Conservation (phyloP, 2,888 invertebrate genomes). For the Zaprionus lineosus region DNA sequence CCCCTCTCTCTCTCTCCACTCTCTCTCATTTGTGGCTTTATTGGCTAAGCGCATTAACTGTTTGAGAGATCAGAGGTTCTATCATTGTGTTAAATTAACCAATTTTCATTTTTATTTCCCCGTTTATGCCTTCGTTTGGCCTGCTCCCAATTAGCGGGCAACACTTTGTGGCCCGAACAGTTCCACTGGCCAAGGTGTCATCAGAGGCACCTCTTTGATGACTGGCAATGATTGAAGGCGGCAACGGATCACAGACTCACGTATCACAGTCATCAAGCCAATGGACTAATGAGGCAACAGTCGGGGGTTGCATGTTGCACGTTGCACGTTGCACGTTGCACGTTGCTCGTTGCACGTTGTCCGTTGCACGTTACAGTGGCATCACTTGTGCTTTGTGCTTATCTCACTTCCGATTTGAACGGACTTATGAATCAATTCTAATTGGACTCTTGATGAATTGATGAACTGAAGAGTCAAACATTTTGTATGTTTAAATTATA, state of each 20-base stretch:
- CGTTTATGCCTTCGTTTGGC: slow-evolving; percentile 8
- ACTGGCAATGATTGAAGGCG: slow-evolving; percentile 56
- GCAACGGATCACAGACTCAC: slow-evolving; percentile 23
- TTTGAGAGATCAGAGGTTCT: slow-evolving; percentile 41
- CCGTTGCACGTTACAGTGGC: background rate
- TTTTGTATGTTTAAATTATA: no score
- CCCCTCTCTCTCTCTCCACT: no score
- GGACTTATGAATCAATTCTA: slow-evolving; percentile 18
- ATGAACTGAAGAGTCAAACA: no score
- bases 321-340: background rate
- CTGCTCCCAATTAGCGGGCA: slow-evolving; percentile 54
- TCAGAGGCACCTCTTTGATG: slow-evolving; percentile 68
- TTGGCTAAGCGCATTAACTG: slow-evolving; percentile 33
- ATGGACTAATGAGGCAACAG: slow-evolving; percentile 28
- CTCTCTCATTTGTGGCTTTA: no score
- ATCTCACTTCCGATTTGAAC: slow-evolving; percentile 60
- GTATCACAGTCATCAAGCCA: slow-evolving; percentile 9
- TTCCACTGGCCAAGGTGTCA: slow-evolving; percentile 64
- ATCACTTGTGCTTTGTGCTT: slow-evolving; percentile 32
- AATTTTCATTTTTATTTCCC: slow-evolving; percentile 39
- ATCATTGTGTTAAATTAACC: slow-evolving; percentile 72
- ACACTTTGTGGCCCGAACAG: slow-evolving; percentile 24
- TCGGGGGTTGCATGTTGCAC: background rate
- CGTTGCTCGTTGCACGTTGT: slow-evolving; percentile 1
- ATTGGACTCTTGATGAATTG: slow-evolving; percentile 1